Evolutionary conservation across 2,797 vertebrate genomes (phyloP), one percentile per base, ranked within the genome.

Genomic region (Tarsius wallacei): DNA sequence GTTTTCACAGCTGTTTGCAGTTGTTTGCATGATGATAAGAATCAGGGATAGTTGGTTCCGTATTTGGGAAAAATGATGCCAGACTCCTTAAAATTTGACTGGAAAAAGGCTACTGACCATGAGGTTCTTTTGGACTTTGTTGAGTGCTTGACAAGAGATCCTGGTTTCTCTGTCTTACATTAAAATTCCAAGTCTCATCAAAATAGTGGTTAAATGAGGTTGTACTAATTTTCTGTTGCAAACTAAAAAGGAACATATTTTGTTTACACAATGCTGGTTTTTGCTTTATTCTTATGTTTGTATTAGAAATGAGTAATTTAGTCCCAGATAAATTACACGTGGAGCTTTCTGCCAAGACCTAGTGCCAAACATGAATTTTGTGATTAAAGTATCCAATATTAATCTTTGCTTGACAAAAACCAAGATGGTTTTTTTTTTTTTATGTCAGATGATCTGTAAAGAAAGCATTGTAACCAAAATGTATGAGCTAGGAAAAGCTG

Each of bases 1-100:
- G 93, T 98, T 98, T 98, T 96, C 96, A 98, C 97, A 98, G 98
- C 98, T 98, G 98, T 88, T 85, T 96, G 89, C 57, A 90, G 93
- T 97, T 97, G 87, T 97, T 98, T 97, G 96, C 87, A 92, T 98
- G 97, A 97, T 16, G 84, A 87, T 93, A 94, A 97, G 97, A 96
- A 97, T 95, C 91, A 97, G 95, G 90, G 76, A 49, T 95, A 96
- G 19, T 70, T 84, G 87, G 87, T 96, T 59, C 53, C 96, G 36
- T 57, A n/a, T 97, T 98, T 98, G 92, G 68, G 90, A 98, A 97
- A 94, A 93, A 80, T 84, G 85, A 87, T 12, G 1, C 93, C 0
- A 0, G 8, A 77, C n/a, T 42, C 87, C 94, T 96, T 22, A 19
- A 78, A 89, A 80, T 96, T 96, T 85, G 94, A 64, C 70, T 97